Evolutionary conservation across 2,888 invertebrate species (phyloP), one percentile per base, ranked within the genome.

Genomic region (Hofmannophila pseudospretella): DNA sequence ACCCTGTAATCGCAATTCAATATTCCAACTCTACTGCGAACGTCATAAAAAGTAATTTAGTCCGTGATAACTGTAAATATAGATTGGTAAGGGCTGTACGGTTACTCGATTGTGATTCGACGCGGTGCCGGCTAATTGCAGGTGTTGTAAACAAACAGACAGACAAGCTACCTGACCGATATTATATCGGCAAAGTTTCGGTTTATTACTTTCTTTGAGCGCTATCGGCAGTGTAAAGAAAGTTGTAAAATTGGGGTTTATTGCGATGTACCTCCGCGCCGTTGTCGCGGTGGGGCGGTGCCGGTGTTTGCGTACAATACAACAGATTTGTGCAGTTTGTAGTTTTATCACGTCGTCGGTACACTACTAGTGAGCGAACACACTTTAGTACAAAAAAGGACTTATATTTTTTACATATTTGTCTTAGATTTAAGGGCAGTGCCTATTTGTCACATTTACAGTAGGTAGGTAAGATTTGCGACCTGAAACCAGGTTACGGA

Each of bases 101-200:
- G 23, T n/a, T 13, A 11, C 20, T 7, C 35, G 41, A 41, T 39
- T 34, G 36, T 34, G 28, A 29, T 32, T 36, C 27, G 45, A 32
- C 42, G 42, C 45, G 42, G 39, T 32, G 22, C 41, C 41, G 34
- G 38, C 29, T 34, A 35, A 46, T 42, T 38, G 36, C 39, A 39
- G 38, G 41, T 38, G 39, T 27, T 32, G 38, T 44, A 46, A 44
- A 46, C 41, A 43, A 45, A 45, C 34, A 43, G 41, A 43, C 37
- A 41, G 43, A 20, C 8, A 12, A n/a, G n/a, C n/a, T n/a, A n/a
- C 23, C 23, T 8, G n/a, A 9, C 23, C 23, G 23, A 2, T 16
- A 16, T 5, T 16, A 16, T 16, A 16, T 26, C 28, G 28, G 28
- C 28, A 14, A 28, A 28, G 13, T 7, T 27, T 27, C 12, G 27